Evolutionary conservation across 2,797 vertebrate genomes (phyloP).

Genomic region (Gila robusta): DNA sequence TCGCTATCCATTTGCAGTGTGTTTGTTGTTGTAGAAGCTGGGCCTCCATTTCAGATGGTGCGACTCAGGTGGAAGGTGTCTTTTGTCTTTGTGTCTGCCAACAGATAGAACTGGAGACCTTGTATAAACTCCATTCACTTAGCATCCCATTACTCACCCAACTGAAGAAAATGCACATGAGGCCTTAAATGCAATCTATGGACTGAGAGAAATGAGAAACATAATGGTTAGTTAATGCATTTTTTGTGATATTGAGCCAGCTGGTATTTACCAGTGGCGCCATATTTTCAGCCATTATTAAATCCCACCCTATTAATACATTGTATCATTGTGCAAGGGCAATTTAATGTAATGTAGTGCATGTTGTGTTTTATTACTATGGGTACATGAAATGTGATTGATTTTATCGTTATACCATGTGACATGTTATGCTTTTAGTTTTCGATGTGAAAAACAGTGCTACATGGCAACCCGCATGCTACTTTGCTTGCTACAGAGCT

Average conservation of each 20-base stretch:
- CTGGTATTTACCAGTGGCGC: slow-evolving; percentile 1
- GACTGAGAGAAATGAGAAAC: slow-evolving; percentile 16
- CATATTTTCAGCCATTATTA: slow-evolving; percentile 27
- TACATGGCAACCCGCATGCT: background rate
- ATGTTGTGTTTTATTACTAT: slow-evolving; percentile 29
- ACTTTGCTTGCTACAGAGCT: background rate
- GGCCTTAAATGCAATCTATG: background rate
- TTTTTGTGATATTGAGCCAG: background rate
- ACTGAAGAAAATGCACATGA: background rate
- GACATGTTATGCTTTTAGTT: slow-evolving; percentile 10
- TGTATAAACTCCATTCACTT: slow-evolving; percentile 48
- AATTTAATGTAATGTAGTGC: slow-evolving; percentile 3
- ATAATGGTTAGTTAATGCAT: slow-evolving; percentile 23
- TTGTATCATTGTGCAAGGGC: background rate
- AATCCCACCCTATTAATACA: slow-evolving; percentile 13
- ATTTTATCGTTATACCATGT: slow-evolving; percentile 35
- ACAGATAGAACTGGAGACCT: slow-evolving; percentile 52
- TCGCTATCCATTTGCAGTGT: slow-evolving; percentile 63
- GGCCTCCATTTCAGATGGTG: slow-evolving; percentile 47
- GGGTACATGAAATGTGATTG: slow-evolving; percentile 7
- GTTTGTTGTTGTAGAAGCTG: slow-evolving; percentile 72
- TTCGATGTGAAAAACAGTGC: slow-evolving; percentile 46
- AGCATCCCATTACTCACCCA: slow-evolving; percentile 34
- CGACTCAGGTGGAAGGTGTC: slow-evolving; percentile 65
- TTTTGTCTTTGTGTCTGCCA: slow-evolving; percentile 38